phyloP scores from a whole-genome alignment of 2,888 invertebrate species.

The Drosophila siamana region DNA sequence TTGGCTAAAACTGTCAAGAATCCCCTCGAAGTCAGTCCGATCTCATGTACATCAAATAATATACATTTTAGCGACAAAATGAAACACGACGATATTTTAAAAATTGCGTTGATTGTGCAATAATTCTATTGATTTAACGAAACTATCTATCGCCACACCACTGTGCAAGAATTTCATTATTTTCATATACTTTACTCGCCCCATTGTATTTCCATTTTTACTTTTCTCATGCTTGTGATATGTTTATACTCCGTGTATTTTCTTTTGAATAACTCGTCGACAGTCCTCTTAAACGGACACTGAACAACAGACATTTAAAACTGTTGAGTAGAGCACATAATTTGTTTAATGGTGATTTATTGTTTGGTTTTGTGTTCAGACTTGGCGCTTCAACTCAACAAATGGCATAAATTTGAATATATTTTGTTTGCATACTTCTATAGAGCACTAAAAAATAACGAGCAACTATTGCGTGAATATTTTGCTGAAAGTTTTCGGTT shows the following conservation, averaged over 20 bases:
- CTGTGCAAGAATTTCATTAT: conserved; percentile 27
- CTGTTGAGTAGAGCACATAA: conserved; percentile 75
- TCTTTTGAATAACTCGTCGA: conserved; percentile 36
- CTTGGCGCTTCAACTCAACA: conserved; percentile 48
- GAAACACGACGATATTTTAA: too few relatives aligned
- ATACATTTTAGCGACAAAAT: too few relatives aligned
- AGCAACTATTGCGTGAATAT: conserved; percentile 31
- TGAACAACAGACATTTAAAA: conserved; percentile 64
- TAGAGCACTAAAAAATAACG: not conserved
- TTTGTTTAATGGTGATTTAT: conserved; percentile 80
- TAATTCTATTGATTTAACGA: not conserved
- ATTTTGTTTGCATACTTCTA: conserved; percentile 27
- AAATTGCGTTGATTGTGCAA: too few relatives aligned
- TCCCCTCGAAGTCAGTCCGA: not conserved
- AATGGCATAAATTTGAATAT: conserved; percentile 70
- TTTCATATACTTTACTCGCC: conserved; percentile 5
- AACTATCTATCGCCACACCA: not conserved
- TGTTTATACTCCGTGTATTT: conserved; percentile 22
- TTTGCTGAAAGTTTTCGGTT: conserved; percentile 5
- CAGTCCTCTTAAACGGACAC: conserved; percentile 59
- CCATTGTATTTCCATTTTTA: conserved; percentile 14
- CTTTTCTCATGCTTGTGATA: conserved; percentile 4
- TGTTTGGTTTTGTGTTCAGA: conserved; percentile 53
- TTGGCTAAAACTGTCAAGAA: conserved; percentile 28
- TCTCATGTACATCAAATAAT: too few relatives aligned